Evolutionary conservation across 1,140 invertebrate genomes (phyloP).

Genomic region (Zaprionus taronus): DNA sequence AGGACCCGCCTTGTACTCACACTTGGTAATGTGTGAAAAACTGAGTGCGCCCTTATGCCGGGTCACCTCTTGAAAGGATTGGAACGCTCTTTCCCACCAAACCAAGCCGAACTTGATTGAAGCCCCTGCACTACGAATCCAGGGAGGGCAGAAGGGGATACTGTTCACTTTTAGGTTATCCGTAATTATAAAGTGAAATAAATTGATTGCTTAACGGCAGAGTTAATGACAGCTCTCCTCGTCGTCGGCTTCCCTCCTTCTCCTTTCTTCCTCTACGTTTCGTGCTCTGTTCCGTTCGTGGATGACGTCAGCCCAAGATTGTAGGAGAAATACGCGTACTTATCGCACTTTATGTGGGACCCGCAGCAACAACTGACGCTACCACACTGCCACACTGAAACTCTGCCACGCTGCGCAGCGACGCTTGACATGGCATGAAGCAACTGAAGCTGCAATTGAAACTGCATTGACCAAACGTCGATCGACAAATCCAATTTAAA

Average conservation of each 20-base stretch:
- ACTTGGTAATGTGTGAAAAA: conserved; percentile 58
- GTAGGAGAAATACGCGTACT: conserved; percentile 12
- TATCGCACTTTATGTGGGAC: conserved; percentile 50
- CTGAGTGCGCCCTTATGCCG: conserved; percentile 39
- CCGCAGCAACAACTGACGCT: conserved; percentile 38
- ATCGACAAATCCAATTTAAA: conserved; percentile 79
- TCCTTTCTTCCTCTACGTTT: not conserved
- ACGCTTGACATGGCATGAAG: conserved; percentile 22
- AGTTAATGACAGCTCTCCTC: conserved; percentile 62
- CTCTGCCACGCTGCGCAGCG: not conserved
- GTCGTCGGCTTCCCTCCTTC: conserved; percentile 34
- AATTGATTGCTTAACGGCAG: conserved; percentile 71
- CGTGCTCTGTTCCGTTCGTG: not conserved
- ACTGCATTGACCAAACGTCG: conserved; percentile 35
- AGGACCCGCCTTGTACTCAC: conserved; percentile 25
- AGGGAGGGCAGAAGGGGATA: not conserved
- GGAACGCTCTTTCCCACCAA: conserved; percentile 62
- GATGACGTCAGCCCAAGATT: conserved; percentile 45
- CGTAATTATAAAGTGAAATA: conserved; percentile 74
- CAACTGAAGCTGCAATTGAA: conserved; percentile 28
- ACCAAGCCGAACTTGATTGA: conserved; percentile 53
- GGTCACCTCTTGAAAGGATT: conserved; percentile 63
- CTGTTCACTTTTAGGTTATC: conserved; percentile 66
- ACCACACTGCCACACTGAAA: not conserved
- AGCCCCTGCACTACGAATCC: conserved; percentile 6